Base-by-base conservation (phyloP, 2,797 vertebrate species). In the Aselliscus stoliczkanus region DNA sequence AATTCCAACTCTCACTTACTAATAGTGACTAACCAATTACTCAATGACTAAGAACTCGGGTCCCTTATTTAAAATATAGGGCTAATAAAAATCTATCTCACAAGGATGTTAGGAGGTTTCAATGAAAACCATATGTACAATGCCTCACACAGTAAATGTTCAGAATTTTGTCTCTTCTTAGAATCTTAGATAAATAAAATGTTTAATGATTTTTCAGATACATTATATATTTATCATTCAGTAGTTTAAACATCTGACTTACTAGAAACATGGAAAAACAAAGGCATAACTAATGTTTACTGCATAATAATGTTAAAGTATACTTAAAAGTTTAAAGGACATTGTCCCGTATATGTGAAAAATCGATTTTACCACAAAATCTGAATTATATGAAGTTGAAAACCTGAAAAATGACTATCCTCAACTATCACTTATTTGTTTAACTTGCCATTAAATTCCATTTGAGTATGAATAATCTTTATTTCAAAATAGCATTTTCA, bases 401-500 rank as follows among this genome's bases (percentile, higher is more conserved):
- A 94, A 37, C 44, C 25, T 83, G 10, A 34, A 52, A 42, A 81
- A 65, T 47, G 52, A 62, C 70, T 50, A 52, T 21, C 39, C 7
- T n/a, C 52, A 64, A 54, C 52, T 86, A 27, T 29, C 83, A 47
- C 25, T 85, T 27, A 34, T 73, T 50, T 56, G 37, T 88, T 80
- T 72, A 83, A 84, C 77, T 81, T 90, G 69, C 69, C 94, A 62
- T 84, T 77, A 93, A 21, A 96, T 83, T 96, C 50, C 62, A 95
- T 67, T 93, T 90, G 60, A 96, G 87, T 77, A 88, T 95, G 88
- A 85, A 94, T 93, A 97, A 98, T 97, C 97, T 99, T 99, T 99
- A 99, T 99, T 99, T 98, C 98, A 99, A 99, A 99, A 99, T 97
- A 97, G 98, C 97, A 98, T 98, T 98, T 98, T 98, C 92, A 98